Conservation (phyloP, 2,113 vertebrate genomes). For the Reinhardtius hippoglossoides region DNA sequence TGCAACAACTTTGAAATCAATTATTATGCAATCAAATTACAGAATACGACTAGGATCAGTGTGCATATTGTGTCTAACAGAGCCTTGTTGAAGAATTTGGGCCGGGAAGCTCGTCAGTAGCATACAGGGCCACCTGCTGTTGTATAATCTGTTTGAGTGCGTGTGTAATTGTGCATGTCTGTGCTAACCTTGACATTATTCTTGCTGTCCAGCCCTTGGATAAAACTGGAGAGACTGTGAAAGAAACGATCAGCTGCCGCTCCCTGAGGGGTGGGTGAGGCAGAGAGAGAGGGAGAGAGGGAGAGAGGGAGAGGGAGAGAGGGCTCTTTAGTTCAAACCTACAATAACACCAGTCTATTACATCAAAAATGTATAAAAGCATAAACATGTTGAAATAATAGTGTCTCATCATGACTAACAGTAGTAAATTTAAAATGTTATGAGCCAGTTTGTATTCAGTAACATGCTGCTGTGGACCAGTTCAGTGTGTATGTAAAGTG, state of each 20-base stretch:
- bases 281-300: not conserved
- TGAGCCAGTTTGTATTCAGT: not conserved
- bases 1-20: too few relatives aligned
- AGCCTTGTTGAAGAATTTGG: not conserved
- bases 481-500: not conserved
- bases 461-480: not conserved
- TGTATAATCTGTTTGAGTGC: constrained; percentile 6
- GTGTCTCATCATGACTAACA: too few relatives aligned
- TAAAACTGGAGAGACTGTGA: constrained; percentile 88
- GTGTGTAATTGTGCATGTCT: constrained; percentile 6
- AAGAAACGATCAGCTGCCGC: constrained; percentile 93
- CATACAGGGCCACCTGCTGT: not conserved
- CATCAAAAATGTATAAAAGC: too few relatives aligned
- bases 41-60: too few relatives aligned
- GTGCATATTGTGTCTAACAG: not conserved
- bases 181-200: constrained; percentile 93
- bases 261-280: constrained; percentile 78
- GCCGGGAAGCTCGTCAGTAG: not conserved
- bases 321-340: constrained; percentile 17
- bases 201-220: constrained; percentile 92
- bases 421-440: too few relatives aligned
- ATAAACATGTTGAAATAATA: too few relatives aligned
- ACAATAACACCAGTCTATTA: not conserved
- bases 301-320: constrained; percentile 4
- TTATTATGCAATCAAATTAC: too few relatives aligned